These are phyloP conservation scores for Syndactyla subalaris DNA, from an alignment of 2,797 vertebrate species.

Conservation along the genomic window DNA sequence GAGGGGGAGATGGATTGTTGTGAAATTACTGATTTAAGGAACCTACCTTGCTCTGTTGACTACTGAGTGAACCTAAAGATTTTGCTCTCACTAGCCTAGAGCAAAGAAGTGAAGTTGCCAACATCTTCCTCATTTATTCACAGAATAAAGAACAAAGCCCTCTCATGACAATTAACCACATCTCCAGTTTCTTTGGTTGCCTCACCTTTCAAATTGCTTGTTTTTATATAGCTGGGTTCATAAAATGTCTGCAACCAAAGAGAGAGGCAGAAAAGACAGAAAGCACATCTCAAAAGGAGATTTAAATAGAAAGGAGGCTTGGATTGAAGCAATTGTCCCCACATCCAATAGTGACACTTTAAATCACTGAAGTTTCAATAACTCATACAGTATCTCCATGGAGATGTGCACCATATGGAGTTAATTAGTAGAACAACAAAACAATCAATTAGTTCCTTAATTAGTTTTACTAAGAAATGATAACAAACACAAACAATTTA, in stretches of 20 bases:
- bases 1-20: not conserved
- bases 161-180: not conserved
- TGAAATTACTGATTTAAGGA: not conserved
- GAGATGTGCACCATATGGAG: constrained; percentile 84
- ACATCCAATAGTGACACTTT: constrained; percentile 62
- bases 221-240: not conserved
- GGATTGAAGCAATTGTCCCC: constrained; percentile 69
- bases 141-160: not conserved
- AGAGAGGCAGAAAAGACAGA: not conserved
- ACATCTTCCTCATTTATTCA: not conserved
- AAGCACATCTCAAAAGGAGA: constrained; percentile 11
- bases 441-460: constrained; percentile 86
- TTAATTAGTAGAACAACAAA: constrained; percentile 85
- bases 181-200: not conserved
- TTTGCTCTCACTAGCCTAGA: not conserved
- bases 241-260: not conserved
- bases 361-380: constrained; percentile 78
- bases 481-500: constrained; percentile 82
- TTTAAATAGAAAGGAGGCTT: constrained; percentile 55
- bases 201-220: not conserved
- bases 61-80: not conserved
- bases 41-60: not conserved
- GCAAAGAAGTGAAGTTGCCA: not conserved
- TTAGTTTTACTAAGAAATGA: constrained; percentile 83
- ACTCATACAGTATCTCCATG: constrained; percentile 81